A percentile compares a stretch with the other conserved stretches of the same genome.
Conservation (phyloP, 2,888 invertebrate species). For the Phanerotoma sp. region DNA sequence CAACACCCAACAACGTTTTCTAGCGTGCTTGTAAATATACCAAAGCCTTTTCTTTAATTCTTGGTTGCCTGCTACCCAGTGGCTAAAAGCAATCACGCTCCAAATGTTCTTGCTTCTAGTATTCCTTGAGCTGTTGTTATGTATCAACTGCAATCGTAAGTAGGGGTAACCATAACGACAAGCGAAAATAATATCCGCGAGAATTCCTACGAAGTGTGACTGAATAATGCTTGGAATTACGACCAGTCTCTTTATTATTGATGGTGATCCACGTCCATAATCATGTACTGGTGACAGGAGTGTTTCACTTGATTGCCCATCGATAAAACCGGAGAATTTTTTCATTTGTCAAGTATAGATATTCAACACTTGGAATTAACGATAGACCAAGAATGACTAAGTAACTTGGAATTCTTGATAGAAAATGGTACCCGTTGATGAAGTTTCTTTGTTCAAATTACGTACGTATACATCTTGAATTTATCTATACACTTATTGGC, state of each 20-base stretch:
- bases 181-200: slow-evolving; percentile 15
- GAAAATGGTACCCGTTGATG: neutral
- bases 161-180: neutral
- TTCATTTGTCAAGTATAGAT: neutral
- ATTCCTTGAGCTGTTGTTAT: too few species aligned
- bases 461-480: too few species aligned
- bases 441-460: slow-evolving; percentile 12
- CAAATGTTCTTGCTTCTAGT: neutral
- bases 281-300: slow-evolving; percentile 2
- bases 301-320: slow-evolving; percentile 1
- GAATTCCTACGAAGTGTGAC: slow-evolving; percentile 2
- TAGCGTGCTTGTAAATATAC: neutral
- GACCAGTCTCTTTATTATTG: slow-evolving; percentile 11
- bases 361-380: neutral
- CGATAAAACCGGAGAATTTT: neutral
- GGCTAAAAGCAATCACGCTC: neutral
- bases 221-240: neutral
- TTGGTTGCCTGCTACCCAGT: neutral
- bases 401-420: neutral
- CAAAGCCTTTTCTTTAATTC: too few species aligned
- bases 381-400: neutral
- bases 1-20: neutral
- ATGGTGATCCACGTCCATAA: neutral
- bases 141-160: too few species aligned
- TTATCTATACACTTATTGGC: neutral